Conservation (phyloP, 2,797 vertebrate genomes). For the Xenops minutus region DNA sequence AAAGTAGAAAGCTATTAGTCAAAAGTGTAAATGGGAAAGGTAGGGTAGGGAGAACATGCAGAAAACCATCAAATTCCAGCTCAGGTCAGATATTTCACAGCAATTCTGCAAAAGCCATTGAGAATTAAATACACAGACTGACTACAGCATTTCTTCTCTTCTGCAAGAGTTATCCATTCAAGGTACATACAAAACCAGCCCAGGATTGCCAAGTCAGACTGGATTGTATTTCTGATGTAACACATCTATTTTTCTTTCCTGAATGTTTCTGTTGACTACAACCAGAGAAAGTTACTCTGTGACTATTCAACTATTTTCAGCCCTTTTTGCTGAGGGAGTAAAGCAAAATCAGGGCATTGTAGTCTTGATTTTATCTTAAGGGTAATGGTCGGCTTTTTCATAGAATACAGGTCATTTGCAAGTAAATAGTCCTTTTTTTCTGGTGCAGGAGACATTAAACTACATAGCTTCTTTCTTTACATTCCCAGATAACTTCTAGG, state of each 20-base stretch:
- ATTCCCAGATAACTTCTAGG: not conserved
- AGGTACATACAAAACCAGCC: not conserved
- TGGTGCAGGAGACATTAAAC: not conserved
- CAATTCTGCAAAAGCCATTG: slow-evolving; percentile 18
- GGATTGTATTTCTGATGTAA: slow-evolving; percentile 1
- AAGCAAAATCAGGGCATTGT: not conserved
- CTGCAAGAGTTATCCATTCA: slow-evolving; percentile 65
- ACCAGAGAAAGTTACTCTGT: not conserved
- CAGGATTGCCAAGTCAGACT: slow-evolving; percentile 18
- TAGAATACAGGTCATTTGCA: not conserved
- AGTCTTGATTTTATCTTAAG: not conserved
- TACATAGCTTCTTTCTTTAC: not conserved
- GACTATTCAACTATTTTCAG: not conserved
- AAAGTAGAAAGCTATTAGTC: not conserved
- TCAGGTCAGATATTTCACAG: slow-evolving; percentile 30
- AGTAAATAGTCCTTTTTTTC: not conserved
- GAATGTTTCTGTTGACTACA: not conserved
- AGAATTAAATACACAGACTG: not conserved
- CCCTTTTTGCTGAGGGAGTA: not conserved
- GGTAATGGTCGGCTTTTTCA: not conserved
- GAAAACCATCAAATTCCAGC: not conserved
- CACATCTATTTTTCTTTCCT: not conserved
- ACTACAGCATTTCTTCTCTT: not conserved
- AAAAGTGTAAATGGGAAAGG: slow-evolving; percentile 26
- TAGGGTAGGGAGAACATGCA: not conserved